Evolutionary conservation across 2,888 invertebrate species (phyloP).

Genomic region (Drosophila colorata): DNA sequence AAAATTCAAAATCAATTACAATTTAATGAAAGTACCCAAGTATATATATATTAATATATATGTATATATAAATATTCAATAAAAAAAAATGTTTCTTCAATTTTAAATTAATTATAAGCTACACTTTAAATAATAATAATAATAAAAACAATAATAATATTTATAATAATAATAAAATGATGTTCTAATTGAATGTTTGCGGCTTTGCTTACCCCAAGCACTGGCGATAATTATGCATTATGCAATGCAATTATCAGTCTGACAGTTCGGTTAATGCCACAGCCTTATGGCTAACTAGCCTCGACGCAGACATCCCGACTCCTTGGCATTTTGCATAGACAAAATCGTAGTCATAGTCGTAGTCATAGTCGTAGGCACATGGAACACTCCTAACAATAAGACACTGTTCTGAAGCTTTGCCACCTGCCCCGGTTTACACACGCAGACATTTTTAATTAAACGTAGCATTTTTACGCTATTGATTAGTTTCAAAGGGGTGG

Average conservation of each 20-base stretch:
- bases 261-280: constrained; percentile 74
- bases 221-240: constrained; percentile 68
- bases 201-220: constrained; percentile 25
- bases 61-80: too few relatives aligned
- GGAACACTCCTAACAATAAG: constrained; percentile 9
- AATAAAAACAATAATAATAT: background rate
- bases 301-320: constrained; percentile 14
- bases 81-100: too few relatives aligned
- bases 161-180: background rate
- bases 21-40: too few relatives aligned
- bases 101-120: too few relatives aligned
- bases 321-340: constrained; percentile 36
- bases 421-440: constrained; percentile 75
- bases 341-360: background rate
- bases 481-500: constrained; percentile 63
- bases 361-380: background rate
- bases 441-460: constrained; percentile 81
- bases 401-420: constrained; percentile 39
- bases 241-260: constrained; percentile 76
- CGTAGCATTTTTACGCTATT: constrained; percentile 73
- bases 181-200: constrained; percentile 36
- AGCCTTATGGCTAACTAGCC: constrained; percentile 41
- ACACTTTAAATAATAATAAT: too few relatives aligned
- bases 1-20: too few relatives aligned
- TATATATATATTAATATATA: too few relatives aligned